Base-by-base conservation (phyloP, 2,797 vertebrate species). In the Discoglossus pictus region DNA sequence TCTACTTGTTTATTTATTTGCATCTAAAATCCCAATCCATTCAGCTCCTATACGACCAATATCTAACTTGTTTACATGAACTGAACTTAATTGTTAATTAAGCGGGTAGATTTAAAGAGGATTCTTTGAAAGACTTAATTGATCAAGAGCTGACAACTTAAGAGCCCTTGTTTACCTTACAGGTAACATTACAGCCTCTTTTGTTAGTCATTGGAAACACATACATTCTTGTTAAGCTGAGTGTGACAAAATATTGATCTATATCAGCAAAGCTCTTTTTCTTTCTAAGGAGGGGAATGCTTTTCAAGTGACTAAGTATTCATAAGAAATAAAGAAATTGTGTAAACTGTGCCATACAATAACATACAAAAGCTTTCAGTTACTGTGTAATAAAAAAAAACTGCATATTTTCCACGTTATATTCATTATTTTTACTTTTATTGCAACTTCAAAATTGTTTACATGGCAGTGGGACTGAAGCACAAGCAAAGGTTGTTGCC, bases 221-320 rank as follows among this genome's bases (percentile, higher is more conserved):
- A 36, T 5, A 38, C 52, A 44, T 71, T 71, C 68, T 48, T 64
- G 44, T 47, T 64, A 40, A 64, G 61, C 38, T 51, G 16, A 25
- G 61, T 64, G 61, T 71, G 53, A 64, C 68, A 71, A 64, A 64
- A 71, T 71, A 71, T 63, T 71, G 68, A 64, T 59, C 48, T 59
- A 16, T 59, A 62, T 63, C 53, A 52, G 51, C 25, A 25, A 59
- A 34, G 21, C 35, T 34, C n/a, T 48, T 42, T n/a, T 61, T 47
- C 59, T 70, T 58, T 70, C 42, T 38, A 51, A 27, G 35, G 21
- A 63, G 64, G 8, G n/a, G 31, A 20, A 52, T 1, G 7, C 68
- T 59, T 39, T 40, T 64, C 38, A 64, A 59, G n/a, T 43, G 27
- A 20, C 8, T 25, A 40, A 31, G 40, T 20, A 17, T 63, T 38